Conservation (phyloP, 2,797 vertebrate species). For the Knipowitschia caucasica region DNA sequence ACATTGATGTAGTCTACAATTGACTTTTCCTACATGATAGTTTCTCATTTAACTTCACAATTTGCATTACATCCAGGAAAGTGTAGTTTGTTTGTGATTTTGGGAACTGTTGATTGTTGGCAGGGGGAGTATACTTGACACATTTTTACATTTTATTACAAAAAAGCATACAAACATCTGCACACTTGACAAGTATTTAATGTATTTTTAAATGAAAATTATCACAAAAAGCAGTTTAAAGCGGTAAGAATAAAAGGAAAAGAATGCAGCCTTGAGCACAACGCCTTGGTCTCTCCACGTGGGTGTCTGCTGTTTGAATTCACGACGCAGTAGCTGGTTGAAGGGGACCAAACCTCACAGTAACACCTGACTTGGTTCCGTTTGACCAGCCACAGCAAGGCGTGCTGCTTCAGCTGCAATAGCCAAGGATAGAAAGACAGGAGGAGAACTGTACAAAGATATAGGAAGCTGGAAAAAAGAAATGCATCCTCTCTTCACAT, state of each 20-base stretch:
- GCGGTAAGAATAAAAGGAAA: not conserved
- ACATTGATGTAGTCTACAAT: too few relatives aligned
- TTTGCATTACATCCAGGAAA: too few relatives aligned
- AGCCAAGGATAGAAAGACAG: slow-evolving; percentile 22
- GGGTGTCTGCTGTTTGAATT: slow-evolving; percentile 70
- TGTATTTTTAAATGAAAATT: not conserved
- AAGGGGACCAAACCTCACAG: slow-evolving; percentile 99
- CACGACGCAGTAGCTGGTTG: slow-evolving; percentile 98
- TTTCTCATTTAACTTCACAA: too few relatives aligned
- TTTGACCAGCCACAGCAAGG: slow-evolving; percentile 99
- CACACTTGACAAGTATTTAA: not conserved
- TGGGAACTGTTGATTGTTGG: not conserved
- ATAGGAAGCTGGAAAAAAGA: not conserved
- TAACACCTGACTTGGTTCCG: slow-evolving; percentile 99
- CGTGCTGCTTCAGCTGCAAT: slow-evolving; percentile 75
- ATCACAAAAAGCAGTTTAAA: slow-evolving; percentile 4
- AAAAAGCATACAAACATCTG: slow-evolving; percentile 1
- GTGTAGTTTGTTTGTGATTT: not conserved
- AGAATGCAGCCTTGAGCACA: slow-evolving; percentile 24
- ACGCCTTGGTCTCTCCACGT: slow-evolving; percentile 32
- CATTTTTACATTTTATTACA: slow-evolving; percentile 1
- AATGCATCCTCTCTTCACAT: slow-evolving; percentile 31
- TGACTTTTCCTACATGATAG: too few relatives aligned
- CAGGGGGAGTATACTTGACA: not conserved
- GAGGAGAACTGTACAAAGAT: slow-evolving; percentile 4